Base-by-base conservation (phyloP, 2,888 invertebrate species). In the Andrena flavipes region DNA sequence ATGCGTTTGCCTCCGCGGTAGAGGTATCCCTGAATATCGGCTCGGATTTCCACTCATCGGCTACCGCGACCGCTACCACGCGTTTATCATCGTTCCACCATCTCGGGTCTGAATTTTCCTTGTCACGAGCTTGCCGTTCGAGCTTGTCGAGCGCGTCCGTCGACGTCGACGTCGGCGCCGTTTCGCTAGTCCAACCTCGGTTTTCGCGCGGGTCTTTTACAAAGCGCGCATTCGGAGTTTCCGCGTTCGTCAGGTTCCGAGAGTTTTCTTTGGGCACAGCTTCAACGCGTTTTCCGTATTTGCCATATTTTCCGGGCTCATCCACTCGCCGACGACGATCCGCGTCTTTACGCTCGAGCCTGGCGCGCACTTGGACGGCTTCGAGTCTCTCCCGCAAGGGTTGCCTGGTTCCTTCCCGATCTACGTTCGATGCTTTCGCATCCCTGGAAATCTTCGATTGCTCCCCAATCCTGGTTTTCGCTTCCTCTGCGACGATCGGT, bases 161-260 rank as follows among this genome's bases (percentile, higher is more conserved):
- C 13, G 42, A 13, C 13, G 42, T 16, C 42, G 42, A 16, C 42
- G 13, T 13, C 42, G 35, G 35, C 91, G 96, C 96, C 87, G 96
- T 96, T 1, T 96, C 96, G 7, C 95, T 96, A 1, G 95, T 95
- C 89, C 95, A 95, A 49, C 95, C 96, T 90, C 95, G 89, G 33
- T 76, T 78, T 42, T 89, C 90, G 13, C 8, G 20, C 10, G n/a
- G 7, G 7, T 71, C 69, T 6, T 62, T 77, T n/a, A 8, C 30
- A 1, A 13, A 10, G 16, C 54, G 26, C 20, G 56, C 35, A 26
- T 2, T 16, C 63, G 54, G 10, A 16, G 26, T 10, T 7, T 13
- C 54, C 20, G 51, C 51, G 42, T 42, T 42, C 42, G 23, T 0
- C 13, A 5, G 62, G 71, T 33, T 62, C 7, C 63, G n/a, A 26